phyloP scores from a whole-genome alignment of 2,797 vertebrate genomes.

The Mus spretus region DNA sequence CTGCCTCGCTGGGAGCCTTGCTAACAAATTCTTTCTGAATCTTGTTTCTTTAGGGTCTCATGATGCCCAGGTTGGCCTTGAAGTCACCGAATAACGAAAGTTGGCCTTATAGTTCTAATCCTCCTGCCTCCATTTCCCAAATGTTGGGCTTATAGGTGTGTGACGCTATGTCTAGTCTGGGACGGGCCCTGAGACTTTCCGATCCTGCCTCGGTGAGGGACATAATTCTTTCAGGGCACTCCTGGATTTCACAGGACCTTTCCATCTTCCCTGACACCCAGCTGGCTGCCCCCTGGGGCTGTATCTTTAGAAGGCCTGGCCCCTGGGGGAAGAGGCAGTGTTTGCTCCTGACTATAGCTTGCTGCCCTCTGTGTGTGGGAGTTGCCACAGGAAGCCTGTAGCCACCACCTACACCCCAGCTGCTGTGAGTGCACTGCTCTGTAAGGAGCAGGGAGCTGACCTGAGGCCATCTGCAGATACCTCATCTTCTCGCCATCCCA shows the following conservation, averaged over 20 bases:
- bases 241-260: not conserved
- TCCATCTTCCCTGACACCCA: not conserved
- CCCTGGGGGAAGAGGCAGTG: not conserved
- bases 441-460: not conserved
- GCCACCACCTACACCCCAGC: not conserved
- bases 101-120: not conserved
- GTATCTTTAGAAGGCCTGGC: not conserved
- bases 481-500: not conserved
- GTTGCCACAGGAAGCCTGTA: not conserved
- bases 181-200: not conserved
- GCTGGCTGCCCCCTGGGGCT: not conserved
- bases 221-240: not conserved
- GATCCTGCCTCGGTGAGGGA: not conserved
- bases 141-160: not conserved
- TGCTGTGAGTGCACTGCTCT: not conserved
- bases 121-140: not conserved
- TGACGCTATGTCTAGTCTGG: not conserved
- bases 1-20: not conserved
- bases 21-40: not conserved
- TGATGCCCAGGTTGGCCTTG: not conserved
- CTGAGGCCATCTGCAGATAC: not conserved
- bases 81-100: not conserved
- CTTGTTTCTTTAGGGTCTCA: not conserved
- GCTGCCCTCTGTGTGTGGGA: not conserved
- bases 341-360: not conserved